Evolutionary conservation across 2,113 vertebrate species (phyloP), one percentile per base, ranked within the genome.

Genomic region (Lutjanus erythropterus): DNA sequence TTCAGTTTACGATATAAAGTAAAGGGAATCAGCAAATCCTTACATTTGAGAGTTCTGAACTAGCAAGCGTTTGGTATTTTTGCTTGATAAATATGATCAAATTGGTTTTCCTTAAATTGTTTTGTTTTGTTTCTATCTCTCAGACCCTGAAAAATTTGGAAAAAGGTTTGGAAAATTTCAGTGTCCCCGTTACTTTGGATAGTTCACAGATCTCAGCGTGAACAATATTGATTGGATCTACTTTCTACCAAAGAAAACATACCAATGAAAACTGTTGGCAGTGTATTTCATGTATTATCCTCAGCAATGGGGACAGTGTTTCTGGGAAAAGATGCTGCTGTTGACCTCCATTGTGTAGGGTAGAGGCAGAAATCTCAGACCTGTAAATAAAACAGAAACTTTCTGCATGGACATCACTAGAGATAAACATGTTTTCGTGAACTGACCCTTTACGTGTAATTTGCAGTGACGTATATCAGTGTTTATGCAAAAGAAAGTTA

Each of bases 401-500:
- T 16, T 59, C 9, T 19, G 3, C 9, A 35, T 37, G 50, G 12
- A 18, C 14, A 64, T 47, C 27, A 25, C 6, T 25, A 12, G 3
- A 35, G 37, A 7, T 46, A 46, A 74, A 65, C 10, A 27, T 27
- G 16, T 46, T 75, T 75, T 16, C 39, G 2, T 21, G 33, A 35
- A 60, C n/a, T 41, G 47, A 61, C 41, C 10, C 27, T 50, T 46
- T 52, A 46, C 61, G 18, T 79, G 31, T 69, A 60, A 10, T 55
- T 37, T 53, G 37, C 61, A 42, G 16, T 59, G 18, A 61, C 35
- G 35, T 62, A 35, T 37, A 75, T 56, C 1, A 3, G 27, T 47
- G 60, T 52, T 35, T 52, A 19, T 64, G 23, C 4, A 0, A 72
- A 15, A 55, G 50, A 39, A 80, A 35, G 29, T 16, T 39, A 18